Conservation (phyloP, 2,113 vertebrate species). For the Noctilio leporinus region DNA sequence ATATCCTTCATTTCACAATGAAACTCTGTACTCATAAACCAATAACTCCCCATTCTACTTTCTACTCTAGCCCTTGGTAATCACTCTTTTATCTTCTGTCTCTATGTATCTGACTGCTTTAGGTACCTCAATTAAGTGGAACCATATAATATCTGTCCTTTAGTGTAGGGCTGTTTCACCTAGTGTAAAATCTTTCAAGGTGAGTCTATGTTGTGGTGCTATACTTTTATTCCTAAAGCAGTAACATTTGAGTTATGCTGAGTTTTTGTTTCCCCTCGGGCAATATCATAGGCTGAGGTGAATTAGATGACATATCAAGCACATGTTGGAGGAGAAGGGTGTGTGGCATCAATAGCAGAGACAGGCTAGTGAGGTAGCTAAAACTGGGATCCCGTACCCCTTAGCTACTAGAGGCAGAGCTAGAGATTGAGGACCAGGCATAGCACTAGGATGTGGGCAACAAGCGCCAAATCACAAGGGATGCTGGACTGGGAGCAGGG, state of each 20-base stretch:
- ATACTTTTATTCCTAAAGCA: background rate
- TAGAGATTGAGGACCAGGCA: background rate
- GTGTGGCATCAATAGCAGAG: fast-evolving
- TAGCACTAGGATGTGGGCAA: background rate
- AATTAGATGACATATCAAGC: background rate
- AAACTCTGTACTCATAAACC: background rate
- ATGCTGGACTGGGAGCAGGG: background rate
- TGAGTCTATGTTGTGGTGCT: background rate
- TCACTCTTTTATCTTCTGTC: background rate
- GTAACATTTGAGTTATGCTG: background rate
- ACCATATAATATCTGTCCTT: background rate
- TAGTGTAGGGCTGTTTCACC: background rate
- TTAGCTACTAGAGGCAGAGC: background rate
- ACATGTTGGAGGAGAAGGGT: background rate
- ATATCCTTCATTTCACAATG: background rate
- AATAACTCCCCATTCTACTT: background rate
- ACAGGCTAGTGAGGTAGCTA: background rate
- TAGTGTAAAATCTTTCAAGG: background rate
- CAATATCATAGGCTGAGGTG: background rate
- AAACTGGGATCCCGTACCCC: background rate
- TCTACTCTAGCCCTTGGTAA: background rate
- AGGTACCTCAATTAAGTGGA: background rate
- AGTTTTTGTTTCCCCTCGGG: background rate
- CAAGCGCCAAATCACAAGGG: background rate
- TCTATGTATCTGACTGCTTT: background rate